Base-by-base conservation (phyloP, 1,140 invertebrate genomes). In the Prorops nasuta region DNA sequence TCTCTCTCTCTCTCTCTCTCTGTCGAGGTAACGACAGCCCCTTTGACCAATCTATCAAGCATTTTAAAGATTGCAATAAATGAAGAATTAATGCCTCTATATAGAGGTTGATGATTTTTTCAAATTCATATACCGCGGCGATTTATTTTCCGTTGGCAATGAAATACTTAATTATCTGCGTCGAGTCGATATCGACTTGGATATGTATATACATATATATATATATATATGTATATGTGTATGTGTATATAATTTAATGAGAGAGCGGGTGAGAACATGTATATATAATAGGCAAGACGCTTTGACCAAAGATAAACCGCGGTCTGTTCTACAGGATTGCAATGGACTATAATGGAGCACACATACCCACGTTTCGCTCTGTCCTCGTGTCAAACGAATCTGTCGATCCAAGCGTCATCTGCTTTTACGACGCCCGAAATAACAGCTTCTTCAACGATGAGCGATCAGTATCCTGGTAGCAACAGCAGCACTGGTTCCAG, bases 291-390 rank as follows among this genome's bases (percentile, higher is more conserved):
- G n/a, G n/a, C n/a, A n/a, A n/a, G n/a, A 59, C 63, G 60, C 60
- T 63, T 58, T 66, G 60, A 67, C 61, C 62, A 67, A 66, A 57
- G 40, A 60, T 63, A 42, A 62, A 61, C 9, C 64, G 63, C 64
- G 72, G 69, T 74, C 69, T 71, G 63, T 75, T 72, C 84, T 80
- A 72, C 81, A 86, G 84, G 84, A 80, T 79, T 84, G 75, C 84
- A 84, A 78, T 86, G 84, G 84, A 83, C 83, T 70, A 80, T 85
- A 72, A 79, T 85, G 79, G 83, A 86, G 74, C 81, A 84, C 69
- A 81, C 79, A 70, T 84, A 84, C 77, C 78, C 81, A 66, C 80
- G 80, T 74, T 83, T 82, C 74, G 81, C 80, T 72, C 70, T 81
- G 72, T 78, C 79, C 63, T 77, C 80, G 65, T 81, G 79, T 73